Percentiles rank a stretch among this genome's conserved stretches.
phyloP scores from a whole-genome alignment of 2,113 vertebrate species.

The Hirundichthys speculiger region DNA sequence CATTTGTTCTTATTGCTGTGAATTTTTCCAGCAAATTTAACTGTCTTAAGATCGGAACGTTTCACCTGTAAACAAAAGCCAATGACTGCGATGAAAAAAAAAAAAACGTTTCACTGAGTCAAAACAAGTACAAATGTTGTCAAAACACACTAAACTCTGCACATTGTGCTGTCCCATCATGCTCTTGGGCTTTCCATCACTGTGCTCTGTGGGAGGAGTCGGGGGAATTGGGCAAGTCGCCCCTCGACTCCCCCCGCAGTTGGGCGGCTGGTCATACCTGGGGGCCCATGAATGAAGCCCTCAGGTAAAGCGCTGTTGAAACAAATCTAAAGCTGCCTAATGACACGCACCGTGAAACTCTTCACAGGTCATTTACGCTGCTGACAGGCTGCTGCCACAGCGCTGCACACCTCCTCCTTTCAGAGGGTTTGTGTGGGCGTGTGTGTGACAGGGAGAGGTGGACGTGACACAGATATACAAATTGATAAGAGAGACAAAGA shows the following conservation, averaged over 20 bases:
- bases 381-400: constrained; percentile 85
- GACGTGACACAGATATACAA: constrained; percentile 35
- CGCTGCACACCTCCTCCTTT: constrained; percentile 42
- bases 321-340: constrained; percentile 91
- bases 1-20: not conserved
- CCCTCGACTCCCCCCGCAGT: constrained; percentile 8
- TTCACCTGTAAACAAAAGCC: not conserved
- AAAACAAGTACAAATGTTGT: not conserved
- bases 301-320: constrained; percentile 90
- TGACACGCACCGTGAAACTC: constrained; percentile 91
- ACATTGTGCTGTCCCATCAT: constrained; percentile 37
- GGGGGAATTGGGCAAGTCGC: constrained; percentile 46
- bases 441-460: constrained; percentile 4
- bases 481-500: constrained; percentile 31
- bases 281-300: constrained; percentile 85
- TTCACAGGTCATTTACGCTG: constrained; percentile 96
- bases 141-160: constrained; percentile 1
- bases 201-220: constrained; percentile 21
- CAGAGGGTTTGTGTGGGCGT: constrained; percentile 22
- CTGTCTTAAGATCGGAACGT: not conserved
- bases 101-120: not conserved
- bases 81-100: not conserved
- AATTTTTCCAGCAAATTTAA: not conserved
- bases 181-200: constrained; percentile 52
- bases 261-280: constrained; percentile 81